Percentiles rank a stretch among this genome's conserved stretches.
phyloP scores from a whole-genome alignment of 2,113 vertebrate species.

The Hylia prasina region DNA sequence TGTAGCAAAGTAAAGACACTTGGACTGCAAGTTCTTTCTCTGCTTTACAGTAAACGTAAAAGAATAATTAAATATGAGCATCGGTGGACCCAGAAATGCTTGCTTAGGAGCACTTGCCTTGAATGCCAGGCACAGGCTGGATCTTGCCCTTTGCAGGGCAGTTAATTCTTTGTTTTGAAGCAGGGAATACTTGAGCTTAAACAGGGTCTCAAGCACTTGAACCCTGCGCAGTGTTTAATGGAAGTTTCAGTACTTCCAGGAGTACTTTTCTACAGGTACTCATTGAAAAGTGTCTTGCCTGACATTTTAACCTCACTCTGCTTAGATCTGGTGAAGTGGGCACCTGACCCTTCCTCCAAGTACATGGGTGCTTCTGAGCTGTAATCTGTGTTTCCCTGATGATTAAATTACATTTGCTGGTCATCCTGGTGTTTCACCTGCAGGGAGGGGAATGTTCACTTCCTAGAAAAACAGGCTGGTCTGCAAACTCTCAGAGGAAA shows the following conservation, averaged over 20 bases:
- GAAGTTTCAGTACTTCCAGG: background rate
- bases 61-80: background rate
- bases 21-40: background rate
- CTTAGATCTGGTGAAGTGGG: background rate
- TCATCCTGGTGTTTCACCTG: background rate
- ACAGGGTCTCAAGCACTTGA: background rate
- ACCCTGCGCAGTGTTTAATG: background rate
- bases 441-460: background rate
- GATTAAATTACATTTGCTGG: background rate
- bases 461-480: background rate
- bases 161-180: background rate
- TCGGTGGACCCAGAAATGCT: background rate
- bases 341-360: background rate
- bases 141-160: background rate
- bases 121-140: background rate
- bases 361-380: background rate
- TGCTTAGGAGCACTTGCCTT: background rate
- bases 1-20: background rate
- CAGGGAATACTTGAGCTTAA: background rate
- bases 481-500: background rate
- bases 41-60: background rate
- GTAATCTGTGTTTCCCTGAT: background rate
- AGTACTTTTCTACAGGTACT: background rate
- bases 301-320: background rate
- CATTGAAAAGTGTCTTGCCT: rapidly evolving